These are phyloP conservation scores for Hyperoplus lanceolatus DNA, from an alignment of 2,797 vertebrate genomes.

Conservation along the genomic window DNA sequence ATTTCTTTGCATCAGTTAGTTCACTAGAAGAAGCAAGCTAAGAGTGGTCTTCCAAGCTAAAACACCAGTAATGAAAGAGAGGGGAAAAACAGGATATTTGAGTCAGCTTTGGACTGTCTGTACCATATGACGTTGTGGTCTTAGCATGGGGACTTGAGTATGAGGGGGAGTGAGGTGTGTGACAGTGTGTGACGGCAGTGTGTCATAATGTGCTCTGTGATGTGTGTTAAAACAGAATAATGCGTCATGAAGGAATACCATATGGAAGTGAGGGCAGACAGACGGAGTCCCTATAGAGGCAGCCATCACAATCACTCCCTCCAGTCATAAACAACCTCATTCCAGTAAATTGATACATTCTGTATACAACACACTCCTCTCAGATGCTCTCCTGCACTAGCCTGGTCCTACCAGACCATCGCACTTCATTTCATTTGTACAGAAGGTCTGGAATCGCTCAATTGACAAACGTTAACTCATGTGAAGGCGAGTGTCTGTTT, in stretches of 20 bases:
- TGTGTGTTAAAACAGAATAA: slow-evolving; percentile 19
- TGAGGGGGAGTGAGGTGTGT: slow-evolving; percentile 36
- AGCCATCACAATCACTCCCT: background rate
- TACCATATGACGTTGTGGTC: slow-evolving; percentile 24
- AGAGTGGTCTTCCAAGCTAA: background rate
- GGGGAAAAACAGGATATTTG: slow-evolving; percentile 28
- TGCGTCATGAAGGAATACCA: background rate
- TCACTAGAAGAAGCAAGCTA: slow-evolving; percentile 2
- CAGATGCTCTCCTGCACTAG: background rate
- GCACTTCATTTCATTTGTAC: too few species aligned
- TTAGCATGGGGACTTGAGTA: slow-evolving; percentile 29
- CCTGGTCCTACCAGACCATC: too few species aligned
- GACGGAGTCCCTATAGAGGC: background rate
- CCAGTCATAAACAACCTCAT: slow-evolving; percentile 22
- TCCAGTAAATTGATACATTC: background rate
- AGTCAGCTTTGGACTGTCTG: slow-evolving; percentile 36
- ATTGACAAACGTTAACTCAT: too few species aligned
- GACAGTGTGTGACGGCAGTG: slow-evolving; percentile 57
- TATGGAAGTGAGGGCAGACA: background rate
- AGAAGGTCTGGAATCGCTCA: too few species aligned
- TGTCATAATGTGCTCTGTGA: slow-evolving; percentile 53
- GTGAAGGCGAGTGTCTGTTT: too few species aligned
- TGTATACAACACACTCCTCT: slow-evolving; percentile 30
- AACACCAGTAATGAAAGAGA: background rate
- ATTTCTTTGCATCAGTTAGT: slow-evolving; percentile 8